Evolutionary conservation across 64 coral and sea anemone genomes (phyloP).

Genomic region (Trachythela sp.): DNA sequence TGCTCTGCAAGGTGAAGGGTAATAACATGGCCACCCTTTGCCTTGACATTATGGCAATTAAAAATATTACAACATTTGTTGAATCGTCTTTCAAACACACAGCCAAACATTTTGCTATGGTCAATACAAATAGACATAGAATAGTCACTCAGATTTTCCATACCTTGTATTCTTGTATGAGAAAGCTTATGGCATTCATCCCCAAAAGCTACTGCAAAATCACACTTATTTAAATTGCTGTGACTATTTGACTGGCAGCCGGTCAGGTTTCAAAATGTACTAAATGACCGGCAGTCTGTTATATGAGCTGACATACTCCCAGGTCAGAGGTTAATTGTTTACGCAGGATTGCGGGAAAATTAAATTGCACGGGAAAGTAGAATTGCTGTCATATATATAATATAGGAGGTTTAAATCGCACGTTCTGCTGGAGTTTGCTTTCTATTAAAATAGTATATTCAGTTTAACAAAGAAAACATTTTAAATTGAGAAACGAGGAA

Average conservation of each 20-base stretch:
- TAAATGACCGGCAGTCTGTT: neutral
- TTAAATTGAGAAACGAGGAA: neutral
- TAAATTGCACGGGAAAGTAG: neutral
- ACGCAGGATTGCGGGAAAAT: neutral
- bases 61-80: neutral
- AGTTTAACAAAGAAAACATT: too few species aligned
- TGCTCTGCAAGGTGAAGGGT: slow-evolving; percentile 4
- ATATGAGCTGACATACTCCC: neutral
- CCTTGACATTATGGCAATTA: slow-evolving; percentile 4
- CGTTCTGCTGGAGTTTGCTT: neutral
- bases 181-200: too few species aligned
- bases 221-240: too few species aligned
- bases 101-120: slow-evolving; percentile 2
- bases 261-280: neutral
- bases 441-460: neutral
- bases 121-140: neutral
- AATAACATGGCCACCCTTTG: slow-evolving; percentile 16
- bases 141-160: too few species aligned
- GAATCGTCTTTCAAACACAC: neutral
- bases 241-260: too few species aligned
- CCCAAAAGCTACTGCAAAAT: too few species aligned
- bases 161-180: too few species aligned
- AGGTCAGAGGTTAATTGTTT: too few species aligned
- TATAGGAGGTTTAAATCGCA: neutral
- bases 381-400: neutral